Evolutionary conservation across 2,888 invertebrate genomes (phyloP).

Genomic region (Leptinotarsa haldemani): DNA sequence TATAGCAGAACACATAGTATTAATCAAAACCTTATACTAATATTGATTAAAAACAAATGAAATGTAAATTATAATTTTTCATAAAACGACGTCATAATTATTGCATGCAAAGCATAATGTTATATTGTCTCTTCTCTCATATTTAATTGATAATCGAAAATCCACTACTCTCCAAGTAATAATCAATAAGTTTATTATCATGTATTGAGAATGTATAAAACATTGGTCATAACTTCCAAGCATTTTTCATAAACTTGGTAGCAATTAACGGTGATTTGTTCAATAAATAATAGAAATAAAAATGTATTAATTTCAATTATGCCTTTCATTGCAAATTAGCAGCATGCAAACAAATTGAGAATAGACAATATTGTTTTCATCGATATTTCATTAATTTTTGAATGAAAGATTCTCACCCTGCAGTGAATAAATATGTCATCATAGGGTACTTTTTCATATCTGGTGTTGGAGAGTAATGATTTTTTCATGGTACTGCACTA

Average conservation of each 20-base stretch:
- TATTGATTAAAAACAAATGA: not conserved
- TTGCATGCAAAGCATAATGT: not conserved
- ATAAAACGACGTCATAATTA: not conserved
- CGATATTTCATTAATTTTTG: conserved; percentile 9
- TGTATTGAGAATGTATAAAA: not conserved
- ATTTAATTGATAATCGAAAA: not conserved
- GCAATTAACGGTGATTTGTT: not conserved
- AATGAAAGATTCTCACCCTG: conserved; percentile 33
- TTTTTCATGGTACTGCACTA: conserved; percentile 37
- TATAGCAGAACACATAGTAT: no score
- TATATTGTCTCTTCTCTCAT: not conserved
- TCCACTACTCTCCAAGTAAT: not conserved
- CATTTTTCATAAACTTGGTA: not conserved
- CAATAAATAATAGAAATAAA: not conserved
- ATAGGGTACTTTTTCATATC: conserved; percentile 39
- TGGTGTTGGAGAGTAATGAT: conserved; percentile 30
- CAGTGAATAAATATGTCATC: conserved; percentile 35
- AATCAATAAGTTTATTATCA: not conserved
- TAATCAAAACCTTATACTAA: not conserved
- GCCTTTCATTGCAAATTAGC: not conserved
- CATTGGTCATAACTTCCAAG: not conserved
- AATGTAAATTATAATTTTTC: no score
- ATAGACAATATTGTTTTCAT: conserved; percentile 9
- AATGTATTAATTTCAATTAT: not conserved
- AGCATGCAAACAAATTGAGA: conserved; percentile 29